A percentile compares a stretch with the other conserved stretches of the same genome.
Evolutionary conservation across 1,140 invertebrate genomes (phyloP).

Genomic region (Papilio aristodemus): DNA sequence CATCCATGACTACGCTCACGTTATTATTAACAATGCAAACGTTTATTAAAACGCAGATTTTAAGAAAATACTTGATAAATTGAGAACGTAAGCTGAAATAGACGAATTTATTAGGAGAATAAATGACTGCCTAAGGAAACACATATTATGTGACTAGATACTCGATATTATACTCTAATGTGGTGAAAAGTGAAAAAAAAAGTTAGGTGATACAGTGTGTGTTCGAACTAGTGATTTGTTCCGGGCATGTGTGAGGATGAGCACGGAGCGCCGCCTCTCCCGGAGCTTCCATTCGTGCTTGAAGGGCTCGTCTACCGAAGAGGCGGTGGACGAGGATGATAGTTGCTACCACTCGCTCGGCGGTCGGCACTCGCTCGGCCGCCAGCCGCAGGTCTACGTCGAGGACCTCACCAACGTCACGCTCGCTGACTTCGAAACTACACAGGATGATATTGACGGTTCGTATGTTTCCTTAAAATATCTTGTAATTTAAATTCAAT

Average conservation of each 20-base stretch:
- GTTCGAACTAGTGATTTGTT: conserved; percentile 44
- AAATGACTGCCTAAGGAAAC: background rate
- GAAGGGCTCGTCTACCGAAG: conserved; percentile 83
- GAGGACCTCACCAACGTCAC: conserved; percentile 71
- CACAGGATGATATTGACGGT: conserved; percentile 71
- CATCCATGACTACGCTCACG: background rate
- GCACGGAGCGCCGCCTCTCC: conserved; percentile 83
- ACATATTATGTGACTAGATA: no score
- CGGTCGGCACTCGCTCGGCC: conserved; percentile 64
- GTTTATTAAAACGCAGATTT: background rate
- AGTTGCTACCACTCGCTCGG: conserved; percentile 74
- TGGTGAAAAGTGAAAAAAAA: conserved; percentile 26
- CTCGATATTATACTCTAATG: background rate
- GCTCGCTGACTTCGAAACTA: conserved; percentile 65
- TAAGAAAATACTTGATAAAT: background rate
- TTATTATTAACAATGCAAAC: conserved; percentile 1
- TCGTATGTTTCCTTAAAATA: conserved; percentile 44
- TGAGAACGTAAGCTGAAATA: background rate
- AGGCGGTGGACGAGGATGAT: conserved; percentile 75
- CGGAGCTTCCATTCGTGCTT: conserved; percentile 85
- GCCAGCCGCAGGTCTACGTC: conserved; percentile 69
- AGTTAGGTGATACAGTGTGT: conserved; percentile 28
- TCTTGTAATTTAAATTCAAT: no score
- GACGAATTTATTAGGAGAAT: conserved; percentile 5
- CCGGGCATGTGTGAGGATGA: conserved; percentile 81